Evolutionary conservation across 1,140 invertebrate species (phyloP).

Genomic region (Tachypleus tridentatus): DNA sequence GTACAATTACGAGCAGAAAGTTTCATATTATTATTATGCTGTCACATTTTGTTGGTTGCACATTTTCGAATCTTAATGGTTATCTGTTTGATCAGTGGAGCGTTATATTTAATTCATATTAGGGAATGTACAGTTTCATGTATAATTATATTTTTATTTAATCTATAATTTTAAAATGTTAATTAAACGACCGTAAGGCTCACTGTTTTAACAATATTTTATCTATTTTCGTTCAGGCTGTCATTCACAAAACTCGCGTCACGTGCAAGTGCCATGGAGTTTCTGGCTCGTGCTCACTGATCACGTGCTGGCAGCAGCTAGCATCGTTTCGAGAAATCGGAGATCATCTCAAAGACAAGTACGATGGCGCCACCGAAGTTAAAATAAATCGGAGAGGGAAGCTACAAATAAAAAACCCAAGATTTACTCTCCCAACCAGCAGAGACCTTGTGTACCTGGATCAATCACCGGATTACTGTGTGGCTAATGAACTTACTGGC

Average conservation of each 20-base stretch:
- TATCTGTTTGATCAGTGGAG: too few species aligned
- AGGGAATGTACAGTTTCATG: too few species aligned
- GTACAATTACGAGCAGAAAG: too few species aligned
- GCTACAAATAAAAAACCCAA: slow-evolving; percentile 43
- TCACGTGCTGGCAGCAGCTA: slow-evolving; percentile 84
- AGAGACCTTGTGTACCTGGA: slow-evolving; percentile 85
- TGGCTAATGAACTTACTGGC: slow-evolving; percentile 50
- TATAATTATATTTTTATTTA: too few species aligned
- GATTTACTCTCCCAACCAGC: slow-evolving; percentile 61
- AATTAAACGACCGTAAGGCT: too few species aligned
- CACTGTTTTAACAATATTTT: too few species aligned
- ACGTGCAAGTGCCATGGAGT: slow-evolving; percentile 95
- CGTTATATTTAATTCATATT: too few species aligned
- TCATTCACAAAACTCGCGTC: slow-evolving; percentile 73
- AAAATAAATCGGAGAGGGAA: slow-evolving; percentile 53
- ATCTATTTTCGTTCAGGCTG: slow-evolving; percentile 42
- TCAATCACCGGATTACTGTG: slow-evolving; percentile 74
- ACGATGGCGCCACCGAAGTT: slow-evolving; percentile 85
- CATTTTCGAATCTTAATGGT: too few species aligned
- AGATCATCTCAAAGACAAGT: slow-evolving; percentile 76
- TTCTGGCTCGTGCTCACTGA: slow-evolving; percentile 83
- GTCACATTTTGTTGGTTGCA: too few species aligned
- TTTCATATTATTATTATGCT: too few species aligned
- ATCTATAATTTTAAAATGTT: too few species aligned
- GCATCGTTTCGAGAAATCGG: slow-evolving; percentile 56